These are phyloP conservation scores for Eupithecia pulchellata DNA, from an alignment of 2,888 invertebrate species.

Conservation along the genomic window DNA sequence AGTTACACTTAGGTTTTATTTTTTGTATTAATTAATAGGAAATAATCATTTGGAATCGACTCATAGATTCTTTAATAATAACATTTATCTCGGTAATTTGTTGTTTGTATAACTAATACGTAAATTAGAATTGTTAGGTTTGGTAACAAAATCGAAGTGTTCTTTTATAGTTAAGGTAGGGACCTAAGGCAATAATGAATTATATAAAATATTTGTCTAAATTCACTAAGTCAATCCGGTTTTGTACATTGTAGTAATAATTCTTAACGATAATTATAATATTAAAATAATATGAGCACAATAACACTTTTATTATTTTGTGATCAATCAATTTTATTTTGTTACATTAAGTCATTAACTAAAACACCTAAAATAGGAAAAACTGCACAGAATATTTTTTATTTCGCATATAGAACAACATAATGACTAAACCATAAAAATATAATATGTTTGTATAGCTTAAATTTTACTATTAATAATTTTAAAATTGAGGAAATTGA, in stretches of 20 bases:
- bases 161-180: constrained; percentile 22
- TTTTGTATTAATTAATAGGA: not conserved
- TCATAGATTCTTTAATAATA: not conserved
- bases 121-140: constrained; percentile 13
- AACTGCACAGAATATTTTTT: not conserved
- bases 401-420: not conserved
- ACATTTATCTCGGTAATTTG: not conserved
- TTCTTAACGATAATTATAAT: not conserved
- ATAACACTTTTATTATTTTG: not conserved
- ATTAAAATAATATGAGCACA: not conserved
- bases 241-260: not conserved
- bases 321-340: not conserved
- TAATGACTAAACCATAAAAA: not conserved
- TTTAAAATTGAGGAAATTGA: not conserved
- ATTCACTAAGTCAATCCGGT: not conserved
- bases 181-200: constrained; percentile 20
- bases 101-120: constrained; percentile 16
- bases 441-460: not conserved
- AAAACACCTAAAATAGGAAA: not conserved
- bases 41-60: not conserved
- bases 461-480: not conserved
- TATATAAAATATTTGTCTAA: not conserved
- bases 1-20: not conserved
- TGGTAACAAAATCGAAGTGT: constrained; percentile 20
- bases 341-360: not conserved